phyloP scores from a whole-genome alignment of 2,113 vertebrate species.

The Gracilinanus agilis region DNA sequence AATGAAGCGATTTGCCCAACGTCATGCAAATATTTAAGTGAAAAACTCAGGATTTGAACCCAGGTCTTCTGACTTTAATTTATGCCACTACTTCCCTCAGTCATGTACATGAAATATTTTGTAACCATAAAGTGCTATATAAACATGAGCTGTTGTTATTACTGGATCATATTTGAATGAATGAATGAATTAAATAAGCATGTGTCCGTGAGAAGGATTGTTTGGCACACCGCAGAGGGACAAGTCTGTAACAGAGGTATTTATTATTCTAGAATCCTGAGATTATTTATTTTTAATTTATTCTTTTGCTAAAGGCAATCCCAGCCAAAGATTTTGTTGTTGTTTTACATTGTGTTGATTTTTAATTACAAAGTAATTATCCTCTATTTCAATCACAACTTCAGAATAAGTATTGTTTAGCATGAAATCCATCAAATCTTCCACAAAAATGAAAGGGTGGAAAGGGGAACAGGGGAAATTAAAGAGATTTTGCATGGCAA shows the following conservation, averaged over 20 bases:
- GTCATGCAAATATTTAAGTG: background rate
- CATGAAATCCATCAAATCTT: background rate
- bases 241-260: slow-evolving; percentile 4
- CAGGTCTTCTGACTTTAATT: background rate
- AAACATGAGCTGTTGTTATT: background rate
- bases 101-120: background rate
- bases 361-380: slow-evolving; percentile 8
- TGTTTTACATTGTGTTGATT: slow-evolving; percentile 2
- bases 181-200: background rate
- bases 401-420: slow-evolving; percentile 2
- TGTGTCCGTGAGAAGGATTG: background rate
- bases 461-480: background rate
- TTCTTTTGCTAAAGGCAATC: background rate
- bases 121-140: background rate
- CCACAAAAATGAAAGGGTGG: background rate
- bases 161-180: background rate
- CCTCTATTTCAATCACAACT: background rate
- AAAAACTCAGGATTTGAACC: background rate
- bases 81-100: background rate
- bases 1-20: background rate
- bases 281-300: slow-evolving; percentile 11
- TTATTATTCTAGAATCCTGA: slow-evolving; percentile 6
- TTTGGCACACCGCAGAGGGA: background rate
- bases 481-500: background rate
- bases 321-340: background rate